These are phyloP conservation scores for Diadophis punctatus DNA, from an alignment of 2,113 vertebrate genomes.

Conservation along the genomic window DNA sequence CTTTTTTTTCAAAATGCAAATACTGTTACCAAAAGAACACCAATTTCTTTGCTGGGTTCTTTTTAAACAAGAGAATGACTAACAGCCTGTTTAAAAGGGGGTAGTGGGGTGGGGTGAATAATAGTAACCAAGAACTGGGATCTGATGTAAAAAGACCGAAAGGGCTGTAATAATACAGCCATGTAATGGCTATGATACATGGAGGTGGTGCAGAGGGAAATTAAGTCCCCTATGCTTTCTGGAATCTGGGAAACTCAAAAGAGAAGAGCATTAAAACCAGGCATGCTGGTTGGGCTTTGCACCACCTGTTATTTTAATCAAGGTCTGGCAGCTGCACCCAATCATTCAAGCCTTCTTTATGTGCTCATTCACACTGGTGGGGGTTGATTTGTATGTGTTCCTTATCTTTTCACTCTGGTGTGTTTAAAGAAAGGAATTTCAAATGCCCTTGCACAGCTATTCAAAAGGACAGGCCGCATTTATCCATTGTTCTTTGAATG, in stretches of 20 bases:
- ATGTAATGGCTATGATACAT: neutral
- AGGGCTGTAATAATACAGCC: neutral
- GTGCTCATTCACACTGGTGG: neutral
- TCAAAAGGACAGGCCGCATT: neutral
- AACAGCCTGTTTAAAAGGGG: neutral
- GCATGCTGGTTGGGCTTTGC: neutral
- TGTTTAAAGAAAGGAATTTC: neutral
- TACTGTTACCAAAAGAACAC: neutral
- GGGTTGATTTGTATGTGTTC: neutral
- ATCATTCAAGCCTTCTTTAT: neutral
- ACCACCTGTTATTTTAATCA: slow-evolving; percentile 10
- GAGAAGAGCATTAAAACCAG: neutral
- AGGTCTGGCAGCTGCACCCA: neutral
- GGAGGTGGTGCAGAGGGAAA: neutral
- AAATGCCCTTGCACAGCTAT: neutral
- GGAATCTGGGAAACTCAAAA: neutral
- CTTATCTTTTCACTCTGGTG: neutral
- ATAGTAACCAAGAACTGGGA: neutral
- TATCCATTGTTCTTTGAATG: neutral
- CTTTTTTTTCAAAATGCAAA: neutral
- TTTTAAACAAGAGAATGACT: neutral
- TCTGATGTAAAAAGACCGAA: neutral
- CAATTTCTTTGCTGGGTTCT: neutral
- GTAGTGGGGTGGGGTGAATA: neutral
- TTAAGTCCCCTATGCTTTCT: neutral